Conservation (phyloP, 2,888 invertebrate species). For the Torymus texanus region DNA sequence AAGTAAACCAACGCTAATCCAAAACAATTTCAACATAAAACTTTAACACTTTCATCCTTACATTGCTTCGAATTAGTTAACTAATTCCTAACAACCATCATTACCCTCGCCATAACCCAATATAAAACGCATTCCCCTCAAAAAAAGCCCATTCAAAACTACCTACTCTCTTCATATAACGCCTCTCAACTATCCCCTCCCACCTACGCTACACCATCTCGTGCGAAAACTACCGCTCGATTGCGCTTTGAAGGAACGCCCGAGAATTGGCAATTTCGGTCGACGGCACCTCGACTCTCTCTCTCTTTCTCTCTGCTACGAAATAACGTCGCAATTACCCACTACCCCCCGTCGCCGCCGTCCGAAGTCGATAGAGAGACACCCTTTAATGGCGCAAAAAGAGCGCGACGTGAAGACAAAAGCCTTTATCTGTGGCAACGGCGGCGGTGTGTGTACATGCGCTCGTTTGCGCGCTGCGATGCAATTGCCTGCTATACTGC, state of each 20-base stretch:
- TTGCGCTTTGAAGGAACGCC: constrained; percentile 8
- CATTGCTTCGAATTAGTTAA: too few relatives aligned
- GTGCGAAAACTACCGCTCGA: background rate
- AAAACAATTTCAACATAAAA: too few relatives aligned
- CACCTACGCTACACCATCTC: too few relatives aligned
- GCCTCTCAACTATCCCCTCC: too few relatives aligned
- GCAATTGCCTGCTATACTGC: constrained; percentile 15
- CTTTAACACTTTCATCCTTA: too few relatives aligned
- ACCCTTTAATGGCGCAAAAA: constrained; percentile 20
- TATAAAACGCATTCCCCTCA: too few relatives aligned
- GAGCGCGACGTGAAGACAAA: background rate
- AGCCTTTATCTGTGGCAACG: constrained; percentile 16
- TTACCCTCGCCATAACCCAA: too few relatives aligned
- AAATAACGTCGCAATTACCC: constrained; percentile 24
- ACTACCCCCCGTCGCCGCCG: background rate
- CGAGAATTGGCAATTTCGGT: constrained; percentile 40
- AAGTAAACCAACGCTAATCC: too few relatives aligned
- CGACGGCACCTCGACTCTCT: constrained; percentile 4
- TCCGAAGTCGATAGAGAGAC: constrained; percentile 11
- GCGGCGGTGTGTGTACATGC: background rate
- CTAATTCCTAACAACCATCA: too few relatives aligned
- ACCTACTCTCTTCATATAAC: too few relatives aligned
- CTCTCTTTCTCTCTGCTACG: background rate
- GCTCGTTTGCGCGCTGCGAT: constrained; percentile 1
- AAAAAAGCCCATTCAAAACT: too few relatives aligned